A percentile compares a stretch with the other conserved stretches of the same genome.
phyloP scores from a whole-genome alignment of 2,113 vertebrate species.

The Panthera leo region DNA sequence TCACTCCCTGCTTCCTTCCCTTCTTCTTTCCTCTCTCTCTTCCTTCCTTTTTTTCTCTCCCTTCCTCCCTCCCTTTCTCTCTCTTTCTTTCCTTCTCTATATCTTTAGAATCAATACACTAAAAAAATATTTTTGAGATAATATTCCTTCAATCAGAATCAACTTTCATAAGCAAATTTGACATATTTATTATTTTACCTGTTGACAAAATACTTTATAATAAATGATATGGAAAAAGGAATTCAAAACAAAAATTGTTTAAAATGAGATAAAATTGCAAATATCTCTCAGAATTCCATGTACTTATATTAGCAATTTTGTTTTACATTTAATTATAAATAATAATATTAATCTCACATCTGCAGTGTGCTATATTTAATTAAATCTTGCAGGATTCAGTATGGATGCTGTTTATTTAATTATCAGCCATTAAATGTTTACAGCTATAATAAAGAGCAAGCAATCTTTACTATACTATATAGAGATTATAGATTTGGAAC shows the following conservation, averaged over 20 bases:
- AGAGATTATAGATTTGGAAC: conserved; percentile 38
- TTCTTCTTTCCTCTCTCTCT: too few species aligned
- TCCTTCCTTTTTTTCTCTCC: too few species aligned
- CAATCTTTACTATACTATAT: conserved; percentile 29
- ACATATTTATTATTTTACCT: conserved; percentile 21
- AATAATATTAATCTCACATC: conserved; percentile 72
- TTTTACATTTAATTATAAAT: conserved; percentile 73
- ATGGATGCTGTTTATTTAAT: conserved; percentile 72
- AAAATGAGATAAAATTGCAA: conserved; percentile 43
- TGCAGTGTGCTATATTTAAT: conserved; percentile 71
- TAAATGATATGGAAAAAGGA: neutral
- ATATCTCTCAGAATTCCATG: conserved; percentile 14
- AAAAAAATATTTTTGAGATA: conserved; percentile 42
- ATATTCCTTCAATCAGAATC: neutral
- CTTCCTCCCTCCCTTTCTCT: neutral
- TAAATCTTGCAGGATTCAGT: conserved; percentile 75
- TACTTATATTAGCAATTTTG: conserved; percentile 42
- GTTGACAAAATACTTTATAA: neutral
- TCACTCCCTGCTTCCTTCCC: too few species aligned
- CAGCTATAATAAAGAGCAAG: conserved; percentile 72
- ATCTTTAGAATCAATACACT: conserved; percentile 38
- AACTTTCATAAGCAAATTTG: conserved; percentile 25
- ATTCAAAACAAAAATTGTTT: conserved; percentile 51
- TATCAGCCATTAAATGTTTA: conserved; percentile 79
- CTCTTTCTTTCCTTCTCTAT: neutral